phyloP scores from a whole-genome alignment of 2,888 invertebrate species.

The Lottia gigantea region DNA sequence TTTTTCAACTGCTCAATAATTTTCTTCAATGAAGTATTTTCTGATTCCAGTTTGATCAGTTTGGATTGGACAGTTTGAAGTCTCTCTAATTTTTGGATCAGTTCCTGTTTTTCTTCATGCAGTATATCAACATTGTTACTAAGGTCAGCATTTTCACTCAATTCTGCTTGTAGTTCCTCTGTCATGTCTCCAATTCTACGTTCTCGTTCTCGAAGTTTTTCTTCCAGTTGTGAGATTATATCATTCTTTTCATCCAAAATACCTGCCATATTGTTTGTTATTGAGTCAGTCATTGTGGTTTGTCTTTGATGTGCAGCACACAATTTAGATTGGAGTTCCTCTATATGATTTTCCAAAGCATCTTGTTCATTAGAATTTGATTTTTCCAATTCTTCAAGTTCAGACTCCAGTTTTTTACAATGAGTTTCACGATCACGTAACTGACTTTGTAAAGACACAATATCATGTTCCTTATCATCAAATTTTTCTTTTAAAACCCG shows the following conservation, averaged over 20 bases:
- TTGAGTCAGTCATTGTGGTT: constrained; percentile 56
- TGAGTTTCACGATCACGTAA: constrained; percentile 50
- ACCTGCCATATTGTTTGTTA: constrained; percentile 56
- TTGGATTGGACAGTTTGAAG: constrained; percentile 46
- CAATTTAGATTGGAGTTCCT: constrained; percentile 80
- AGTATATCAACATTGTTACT: constrained; percentile 44
- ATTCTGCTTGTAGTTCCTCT: constrained; percentile 58
- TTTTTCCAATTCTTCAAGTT: constrained; percentile 54
- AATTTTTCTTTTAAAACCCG: constrained; percentile 51
- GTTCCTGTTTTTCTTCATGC: constrained; percentile 48
- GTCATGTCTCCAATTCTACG: constrained; percentile 56
- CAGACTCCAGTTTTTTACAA: constrained; percentile 48
- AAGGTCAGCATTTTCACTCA: constrained; percentile 48
- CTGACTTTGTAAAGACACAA: constrained; percentile 37
- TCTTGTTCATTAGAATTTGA: constrained; percentile 63
- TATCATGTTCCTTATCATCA: constrained; percentile 42
- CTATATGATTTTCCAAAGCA: constrained; percentile 71
- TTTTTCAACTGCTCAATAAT: constrained; percentile 51
- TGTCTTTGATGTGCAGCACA: constrained; percentile 85
- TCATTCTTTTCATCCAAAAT: constrained; percentile 90
- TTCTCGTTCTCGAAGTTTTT: constrained; percentile 72
- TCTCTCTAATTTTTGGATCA: constrained; percentile 46
- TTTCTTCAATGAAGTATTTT: constrained; percentile 46
- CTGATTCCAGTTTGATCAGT: constrained; percentile 48
- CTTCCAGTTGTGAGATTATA: constrained; percentile 87